Percentiles rank a stretch among this genome's conserved stretches.
phyloP scores from a whole-genome alignment of 2,888 invertebrate species.

The Unio pictorum region DNA sequence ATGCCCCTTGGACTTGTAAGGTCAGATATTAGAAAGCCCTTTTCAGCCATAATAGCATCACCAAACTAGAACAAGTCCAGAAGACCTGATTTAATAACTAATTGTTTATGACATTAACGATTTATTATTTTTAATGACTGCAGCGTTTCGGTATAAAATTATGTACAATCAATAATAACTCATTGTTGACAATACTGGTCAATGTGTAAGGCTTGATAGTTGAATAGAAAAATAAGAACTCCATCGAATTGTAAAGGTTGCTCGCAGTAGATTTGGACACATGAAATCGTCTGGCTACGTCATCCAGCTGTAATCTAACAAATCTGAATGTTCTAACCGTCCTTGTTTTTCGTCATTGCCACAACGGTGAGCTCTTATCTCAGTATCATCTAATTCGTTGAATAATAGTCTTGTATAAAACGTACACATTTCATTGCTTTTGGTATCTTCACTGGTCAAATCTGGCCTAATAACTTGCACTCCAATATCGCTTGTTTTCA shows the following conservation, averaged over 20 bases:
- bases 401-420: neutral
- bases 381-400: constrained; percentile 15
- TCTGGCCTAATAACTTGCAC: too few species aligned
- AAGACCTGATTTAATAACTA: constrained; percentile 17
- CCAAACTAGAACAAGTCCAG: too few species aligned
- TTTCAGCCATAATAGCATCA: too few species aligned
- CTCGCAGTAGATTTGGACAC: constrained; percentile 14
- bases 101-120: constrained; percentile 28
- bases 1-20: too few species aligned
- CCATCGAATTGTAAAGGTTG: constrained; percentile 10
- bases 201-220: constrained; percentile 7
- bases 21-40: too few species aligned
- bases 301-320: constrained; percentile 16
- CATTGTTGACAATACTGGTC: constrained; percentile 20
- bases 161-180: constrained; percentile 40
- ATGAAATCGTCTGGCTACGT: constrained; percentile 16
- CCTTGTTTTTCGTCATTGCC: constrained; percentile 6
- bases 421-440: too few species aligned
- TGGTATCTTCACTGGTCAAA: too few species aligned
- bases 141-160: constrained; percentile 28
- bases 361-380: neutral
- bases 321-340: constrained; percentile 12
- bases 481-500: too few species aligned
- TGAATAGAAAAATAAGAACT: constrained; percentile 10
- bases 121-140: constrained; percentile 10